Conservation (phyloP, 1,140 invertebrate genomes). For the Ridgeia piscesae region DNA sequence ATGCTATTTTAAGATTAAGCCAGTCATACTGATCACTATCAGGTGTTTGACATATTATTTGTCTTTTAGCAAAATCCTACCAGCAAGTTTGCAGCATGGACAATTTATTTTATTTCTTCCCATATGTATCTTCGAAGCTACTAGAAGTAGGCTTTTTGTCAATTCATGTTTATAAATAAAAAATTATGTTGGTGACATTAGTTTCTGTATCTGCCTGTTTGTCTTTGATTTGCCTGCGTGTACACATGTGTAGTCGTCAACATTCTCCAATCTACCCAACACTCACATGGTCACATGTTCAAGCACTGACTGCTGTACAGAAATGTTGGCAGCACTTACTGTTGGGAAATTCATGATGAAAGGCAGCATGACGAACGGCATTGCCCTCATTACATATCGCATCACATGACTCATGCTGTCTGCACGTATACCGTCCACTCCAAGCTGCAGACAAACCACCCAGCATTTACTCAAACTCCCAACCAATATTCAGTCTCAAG, state of each 20-base stretch:
- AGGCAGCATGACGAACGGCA: constrained; percentile 82
- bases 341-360: constrained; percentile 87
- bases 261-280: background rate
- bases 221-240: no score
- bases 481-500: background rate
- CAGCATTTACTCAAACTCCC: background rate
- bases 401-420: constrained; percentile 64
- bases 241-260: background rate
- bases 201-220: no score
- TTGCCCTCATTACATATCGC: constrained; percentile 72
- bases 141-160: no score
- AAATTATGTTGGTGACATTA: no score
- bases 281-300: background rate
- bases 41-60: no score
- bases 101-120: no score
- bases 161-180: no score
- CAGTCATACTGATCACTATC: no score
- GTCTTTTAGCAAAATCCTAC: no score
- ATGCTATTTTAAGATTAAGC: no score
- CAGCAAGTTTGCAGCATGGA: no score
- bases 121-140: no score
- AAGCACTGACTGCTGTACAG: background rate
- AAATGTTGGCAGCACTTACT: constrained; percentile 60
- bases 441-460: constrained; percentile 62
- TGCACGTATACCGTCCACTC: constrained; percentile 74